Base-by-base conservation (phyloP, 2,888 invertebrate genomes). In the Ischnura elegans region DNA sequence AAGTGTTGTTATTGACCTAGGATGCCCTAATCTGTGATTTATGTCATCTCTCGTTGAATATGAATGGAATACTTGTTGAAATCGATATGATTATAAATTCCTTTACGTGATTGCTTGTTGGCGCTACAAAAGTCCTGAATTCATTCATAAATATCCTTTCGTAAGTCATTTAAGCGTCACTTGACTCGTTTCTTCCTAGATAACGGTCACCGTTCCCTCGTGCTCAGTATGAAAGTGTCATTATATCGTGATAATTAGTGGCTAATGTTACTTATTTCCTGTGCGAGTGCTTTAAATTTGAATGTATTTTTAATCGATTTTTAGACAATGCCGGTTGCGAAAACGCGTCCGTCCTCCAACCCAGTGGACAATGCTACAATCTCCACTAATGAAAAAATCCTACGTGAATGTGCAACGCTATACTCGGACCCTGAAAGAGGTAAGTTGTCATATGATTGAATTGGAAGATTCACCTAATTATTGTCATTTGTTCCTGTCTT, bases 371-470 rank as follows among this genome's bases (percentile, higher is more conserved):
- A 95, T 55, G 95, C 95, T 93, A 96, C 96, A 13, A 95, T 96
- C 93, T 95, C 96, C 46, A 95, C 96, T 46, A 97, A 97, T 95
- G 97, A 97, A 94, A 95, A 95, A 94, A 96, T 97, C 94, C 95
- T 97, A 61, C 96, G 96, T 95, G 96, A 97, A 95, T 96, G 96
- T 94, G 96, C 96, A 94, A 95, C 95, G 29, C 95, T 97, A 16
- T 97, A 97, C 95, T 96, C 95, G 55, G 96, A 96, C 94, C 95
- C 96, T 36, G 96, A 96, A 93, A 96, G 96, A 95, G 96, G 96
- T 96, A 94, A 94, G 94, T 94, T 51, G 21, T 36, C 36, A 36
- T 10, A 36, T 0, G 51, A 51, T 19, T 6, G 51, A 51, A 51
- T 6, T 6, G 8, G 13, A n/a, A n/a, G n/a, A n/a, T n/a, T n/a